phyloP scores from a whole-genome alignment of 2,888 invertebrate species.

The Lithosia quadra region DNA sequence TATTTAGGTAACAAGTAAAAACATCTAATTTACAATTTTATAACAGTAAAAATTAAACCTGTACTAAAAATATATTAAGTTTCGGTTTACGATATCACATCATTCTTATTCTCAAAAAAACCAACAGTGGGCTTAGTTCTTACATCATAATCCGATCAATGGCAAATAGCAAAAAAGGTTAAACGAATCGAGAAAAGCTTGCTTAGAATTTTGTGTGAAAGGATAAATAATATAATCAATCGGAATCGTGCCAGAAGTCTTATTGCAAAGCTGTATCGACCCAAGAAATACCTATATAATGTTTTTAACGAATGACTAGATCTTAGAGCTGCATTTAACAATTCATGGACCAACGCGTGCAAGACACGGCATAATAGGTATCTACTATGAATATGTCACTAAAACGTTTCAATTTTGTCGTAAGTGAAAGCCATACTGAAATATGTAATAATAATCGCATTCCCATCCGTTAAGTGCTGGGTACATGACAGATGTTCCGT shows the following conservation, averaged over 20 bases:
- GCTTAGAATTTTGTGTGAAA: neutral
- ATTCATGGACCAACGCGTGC: too few species aligned
- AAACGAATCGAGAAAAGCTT: neutral
- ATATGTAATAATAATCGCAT: neutral
- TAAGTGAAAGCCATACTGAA: neutral
- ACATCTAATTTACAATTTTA: too few species aligned
- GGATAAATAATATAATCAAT: neutral
- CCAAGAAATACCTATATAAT: neutral
- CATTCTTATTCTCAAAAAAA: neutral
- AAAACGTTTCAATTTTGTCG: slow-evolving; percentile 2
- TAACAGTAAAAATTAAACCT: too few species aligned
- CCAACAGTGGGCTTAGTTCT: neutral
- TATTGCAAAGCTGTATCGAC: neutral
- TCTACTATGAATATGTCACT: too few species aligned
- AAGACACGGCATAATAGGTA: neutral
- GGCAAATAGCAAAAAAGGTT: neutral
- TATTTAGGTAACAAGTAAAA: too few species aligned
- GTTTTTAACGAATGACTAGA: too few species aligned
- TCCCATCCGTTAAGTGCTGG: neutral
- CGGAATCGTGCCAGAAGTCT: neutral
- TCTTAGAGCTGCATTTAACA: too few species aligned
- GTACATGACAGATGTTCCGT: neutral
- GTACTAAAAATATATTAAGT: neutral
- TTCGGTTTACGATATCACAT: neutral
- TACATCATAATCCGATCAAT: neutral